phyloP scores from a whole-genome alignment of 2,888 invertebrate genomes.

The Lydus trimaculatus region DNA sequence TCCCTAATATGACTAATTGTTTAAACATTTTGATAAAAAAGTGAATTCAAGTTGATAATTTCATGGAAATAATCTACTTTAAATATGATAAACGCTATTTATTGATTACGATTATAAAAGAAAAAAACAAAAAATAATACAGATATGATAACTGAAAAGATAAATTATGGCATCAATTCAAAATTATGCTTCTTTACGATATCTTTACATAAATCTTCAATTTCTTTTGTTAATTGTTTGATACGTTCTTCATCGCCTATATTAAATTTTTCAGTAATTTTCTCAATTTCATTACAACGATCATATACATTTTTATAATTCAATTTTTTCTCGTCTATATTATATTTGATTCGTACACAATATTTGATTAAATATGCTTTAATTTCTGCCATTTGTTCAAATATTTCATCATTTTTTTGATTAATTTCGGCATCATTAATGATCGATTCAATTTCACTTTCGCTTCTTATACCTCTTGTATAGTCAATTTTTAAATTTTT shows the following conservation, averaged over 20 bases:
- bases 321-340: constrained; percentile 17
- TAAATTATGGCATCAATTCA: constrained; percentile 14
- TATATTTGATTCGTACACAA: constrained; percentile 20
- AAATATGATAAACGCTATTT: neutral
- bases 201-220: constrained; percentile 6
- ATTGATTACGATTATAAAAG: neutral
- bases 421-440: constrained; percentile 28
- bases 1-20: too few relatives aligned
- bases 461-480: constrained; percentile 29
- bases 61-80: too few relatives aligned
- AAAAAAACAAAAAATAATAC: neutral
- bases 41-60: neutral
- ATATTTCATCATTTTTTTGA: constrained; percentile 28
- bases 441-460: constrained; percentile 30
- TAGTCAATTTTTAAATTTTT: constrained; percentile 34
- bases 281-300: neutral
- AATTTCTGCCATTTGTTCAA: constrained; percentile 31
- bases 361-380: constrained; percentile 30
- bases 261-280: neutral
- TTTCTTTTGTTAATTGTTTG: neutral
- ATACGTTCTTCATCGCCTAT: constrained; percentile 12
- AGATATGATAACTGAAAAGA: too few relatives aligned
- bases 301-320: constrained; percentile 12
- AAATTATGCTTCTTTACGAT: constrained; percentile 12
- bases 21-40: too few relatives aligned